Evolutionary conservation across 53 echinoderm and acorn worm genomes (phyloP), one percentile per base, ranked within the genome.

Genomic region (Pentamera pediparva): DNA sequence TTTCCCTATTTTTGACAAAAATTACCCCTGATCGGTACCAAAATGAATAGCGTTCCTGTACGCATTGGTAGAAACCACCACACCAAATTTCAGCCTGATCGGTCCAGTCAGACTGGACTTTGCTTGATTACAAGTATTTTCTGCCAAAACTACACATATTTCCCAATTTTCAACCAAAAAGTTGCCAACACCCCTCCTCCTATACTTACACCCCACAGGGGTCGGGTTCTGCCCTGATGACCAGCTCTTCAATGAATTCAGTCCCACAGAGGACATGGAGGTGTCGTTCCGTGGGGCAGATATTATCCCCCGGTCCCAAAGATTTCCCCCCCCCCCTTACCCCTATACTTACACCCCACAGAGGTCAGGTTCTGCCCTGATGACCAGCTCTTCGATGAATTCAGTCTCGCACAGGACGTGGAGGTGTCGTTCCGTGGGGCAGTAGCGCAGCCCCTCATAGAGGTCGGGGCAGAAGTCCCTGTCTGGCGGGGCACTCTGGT

Each of bases 221-320:
- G 58, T 96, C 98, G n/a, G 98, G 98, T 65, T 96, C 98, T n/a
- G 98, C 98, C 70, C 98, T 82, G 74, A 79, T 89, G 17, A 96
- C 91, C 28, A 96, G 83, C 50, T 87, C 76, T 38, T 79, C 91
- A 13, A 96, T 86, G 65, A 88, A 96, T 59, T 91, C 91, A 24
- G 91, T 96, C 48, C 91, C 98, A 37, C 91, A 83, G 15, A 86
- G 80, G 2, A 96, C 76, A 49, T 96, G 98, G 30, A 96, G 60
- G 39, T 96, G 98, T 38, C 78, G 85, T 59, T 96, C 88, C 0
- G 70, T 84, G 18, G 91, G 77, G 54, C 98, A 96, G 81, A n/a
- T n/a, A n/a, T n/a, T n/a, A n/a, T n/a, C n/a, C n/a, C n/a, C n/a
- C n/a, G n/a, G n/a, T n/a, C n/a, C n/a, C n/a, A n/a, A n/a, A n/a